Evolutionary conservation across 2,888 invertebrate species (phyloP).

Genomic region (Leptothorax acervorum): DNA sequence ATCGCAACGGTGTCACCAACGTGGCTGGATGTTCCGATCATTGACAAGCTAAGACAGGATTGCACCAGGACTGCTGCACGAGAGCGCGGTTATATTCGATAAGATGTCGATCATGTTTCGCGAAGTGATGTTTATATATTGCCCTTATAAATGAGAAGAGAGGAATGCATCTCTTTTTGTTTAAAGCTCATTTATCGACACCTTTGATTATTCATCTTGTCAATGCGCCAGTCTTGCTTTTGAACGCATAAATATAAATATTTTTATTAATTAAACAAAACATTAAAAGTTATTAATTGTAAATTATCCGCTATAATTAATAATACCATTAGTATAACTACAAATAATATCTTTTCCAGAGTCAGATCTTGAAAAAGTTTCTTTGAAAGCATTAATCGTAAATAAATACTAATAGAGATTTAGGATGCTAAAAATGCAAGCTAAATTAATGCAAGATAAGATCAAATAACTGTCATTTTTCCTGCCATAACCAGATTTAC

Average conservation of each 20-base stretch:
- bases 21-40: slow-evolving; percentile 5
- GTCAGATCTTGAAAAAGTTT: not conserved
- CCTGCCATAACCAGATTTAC: not conserved
- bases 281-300: not conserved
- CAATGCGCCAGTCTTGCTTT: not conserved
- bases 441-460: not conserved
- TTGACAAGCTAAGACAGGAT: not conserved
- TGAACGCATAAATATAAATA: not conserved
- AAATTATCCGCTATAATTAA: not conserved
- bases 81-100: not conserved
- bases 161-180: not conserved
- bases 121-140: slow-evolving; percentile 4
- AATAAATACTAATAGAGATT: not conserved
- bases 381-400: not conserved
- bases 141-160: not conserved
- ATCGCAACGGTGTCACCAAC: slow-evolving; percentile 13
- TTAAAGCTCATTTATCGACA: not conserved
- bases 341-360: not conserved
- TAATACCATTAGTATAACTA: not conserved
- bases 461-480: not conserved
- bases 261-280: not conserved
- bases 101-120: slow-evolving; percentile 16
- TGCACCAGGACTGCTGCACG: not conserved
- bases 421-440: not conserved
- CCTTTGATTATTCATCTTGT: not conserved